Evolutionary conservation across 1,140 invertebrate species (phyloP).

Genomic region (Micrasema minimum): DNA sequence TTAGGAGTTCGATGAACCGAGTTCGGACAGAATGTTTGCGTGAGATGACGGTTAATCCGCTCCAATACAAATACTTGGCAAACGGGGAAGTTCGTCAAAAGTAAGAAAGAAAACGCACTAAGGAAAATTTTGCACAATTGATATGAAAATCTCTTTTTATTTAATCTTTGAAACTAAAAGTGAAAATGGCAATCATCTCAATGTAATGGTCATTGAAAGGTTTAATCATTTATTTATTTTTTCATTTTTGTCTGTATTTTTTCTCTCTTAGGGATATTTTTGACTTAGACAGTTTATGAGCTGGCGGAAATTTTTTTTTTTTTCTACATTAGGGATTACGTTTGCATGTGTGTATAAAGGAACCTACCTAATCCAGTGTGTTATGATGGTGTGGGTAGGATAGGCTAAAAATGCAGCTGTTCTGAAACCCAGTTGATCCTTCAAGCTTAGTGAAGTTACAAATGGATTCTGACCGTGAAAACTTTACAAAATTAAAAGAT

Average conservation of each 20-base stretch:
- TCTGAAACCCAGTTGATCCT: slow-evolving; percentile 2
- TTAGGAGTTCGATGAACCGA: slow-evolving; percentile 20
- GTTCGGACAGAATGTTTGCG: slow-evolving; percentile 31
- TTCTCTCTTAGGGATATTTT: too few relatives aligned
- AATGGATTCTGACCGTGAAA: background rate
- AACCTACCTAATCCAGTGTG: background rate
- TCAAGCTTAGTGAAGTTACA: background rate
- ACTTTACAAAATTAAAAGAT: too few relatives aligned
- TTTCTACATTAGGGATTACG: too few relatives aligned
- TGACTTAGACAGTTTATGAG: too few relatives aligned
- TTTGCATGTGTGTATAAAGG: background rate
- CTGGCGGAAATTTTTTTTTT: too few relatives aligned
- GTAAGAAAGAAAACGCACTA: background rate
- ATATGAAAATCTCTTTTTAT: background rate
- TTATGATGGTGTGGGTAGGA: background rate
- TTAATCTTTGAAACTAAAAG: too few relatives aligned
- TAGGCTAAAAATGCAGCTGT: slow-evolving; percentile 9
- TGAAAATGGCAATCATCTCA: too few relatives aligned
- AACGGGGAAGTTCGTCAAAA: background rate
- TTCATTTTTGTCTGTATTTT: too few relatives aligned
- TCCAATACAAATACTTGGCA: background rate
- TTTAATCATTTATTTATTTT: too few relatives aligned
- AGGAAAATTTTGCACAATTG: background rate
- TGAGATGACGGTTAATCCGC: background rate
- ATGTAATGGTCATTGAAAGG: too few relatives aligned